Evolutionary conservation across 2,113 vertebrate genomes (phyloP), one percentile per base, ranked within the genome.

Genomic region (Chroicocephalus ridibundus): DNA sequence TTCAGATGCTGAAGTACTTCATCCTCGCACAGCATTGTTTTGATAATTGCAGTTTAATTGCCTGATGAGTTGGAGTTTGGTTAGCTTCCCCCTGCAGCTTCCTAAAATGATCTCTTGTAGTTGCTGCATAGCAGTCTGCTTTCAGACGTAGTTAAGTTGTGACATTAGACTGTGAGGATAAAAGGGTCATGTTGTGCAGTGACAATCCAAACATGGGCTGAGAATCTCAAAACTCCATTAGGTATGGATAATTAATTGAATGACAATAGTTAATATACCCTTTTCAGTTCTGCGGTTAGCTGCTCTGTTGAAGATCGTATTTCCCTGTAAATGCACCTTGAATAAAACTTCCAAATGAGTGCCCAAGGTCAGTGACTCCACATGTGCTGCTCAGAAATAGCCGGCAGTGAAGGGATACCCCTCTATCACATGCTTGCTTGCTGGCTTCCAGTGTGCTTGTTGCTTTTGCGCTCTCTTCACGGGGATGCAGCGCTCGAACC

Each of bases 1-100:
- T 87, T 87, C 24, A 40, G 36, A 49, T 71, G 66, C 74, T 60
- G 42, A 82, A 75, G 36, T 42, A 27, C 31, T 91, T 83, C 8
- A 44, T 91, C 75, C 36, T 81, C 47, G 51, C 25, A 15, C 31
- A 66, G 49, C 42, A 25, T 69, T 95, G 81, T 87, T 82, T 52
- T 90, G 66, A 27, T 94, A 95, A 95, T 87, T n/a, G 68, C 58
- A 15, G 49, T 82, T 94, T 88, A 91, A 90, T 80, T 96, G 71
- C 22, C 62, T 55, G 51, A 11, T 88, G 90, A 81, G 82, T 80
- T 92, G 77, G 58, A 64, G 52, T 83, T 87, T 19, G 44, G 72
- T 71, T 86, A 40, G 15, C 61, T 93, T 96, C 58, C 54, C 55
- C 77, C 66, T 89, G 62, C 74, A 91, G 95, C 91, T 86, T 94